Evolutionary conservation across 1,140 invertebrate species (phyloP), one percentile per base, ranked within the genome.

Genomic region (Colletes gigas): DNA sequence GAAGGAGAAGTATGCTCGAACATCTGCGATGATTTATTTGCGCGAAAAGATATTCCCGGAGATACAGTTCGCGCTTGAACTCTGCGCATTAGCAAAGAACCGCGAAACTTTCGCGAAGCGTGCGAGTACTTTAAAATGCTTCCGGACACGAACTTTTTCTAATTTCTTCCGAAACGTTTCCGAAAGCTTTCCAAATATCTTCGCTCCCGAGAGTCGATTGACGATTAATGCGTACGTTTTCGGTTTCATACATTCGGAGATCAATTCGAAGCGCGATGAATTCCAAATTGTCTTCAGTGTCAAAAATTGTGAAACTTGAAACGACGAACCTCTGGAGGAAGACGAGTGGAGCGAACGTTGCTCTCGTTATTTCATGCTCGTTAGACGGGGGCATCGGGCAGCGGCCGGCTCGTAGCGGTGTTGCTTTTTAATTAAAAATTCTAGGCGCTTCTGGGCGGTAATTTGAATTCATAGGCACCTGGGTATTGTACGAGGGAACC

Each of bases 361-460:
- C 71, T 57, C 79, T 81, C 70, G 73, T 81, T 76, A 68, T 77
- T 72, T 76, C 73, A 39, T 60, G 68, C 72, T 83, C 69, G 70
- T 79, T 79, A 79, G 65, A n/a, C 59, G 39, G n/a, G 57, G 8
- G 47, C 52, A 63, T 76, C 63, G 52, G 62, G 39, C 65, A 57
- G 50, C 15, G 65, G 39, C 50, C 69, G 44, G 70, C 47, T 72
- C 41, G 19, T 54, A 55, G 52, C 57, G 8, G 14, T 19, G n/a
- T 55, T 57, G 41, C 17, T 39, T 74, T 73, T 79, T 80, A 80
- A 80, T 80, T 74, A 80, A 80, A 80, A 80, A 74, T 74, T 50
- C 50, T 80, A 52, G 41, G 52, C 39, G 47, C 59, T 44, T 55
- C 52, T 74, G 66, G 71, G 54, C 50, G 52, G 71, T 66, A 19